A percentile compares a stretch with the other conserved stretches of the same genome.
phyloP scores from a whole-genome alignment of 2,113 vertebrate genomes.

The Myiozetetes cayanensis region DNA sequence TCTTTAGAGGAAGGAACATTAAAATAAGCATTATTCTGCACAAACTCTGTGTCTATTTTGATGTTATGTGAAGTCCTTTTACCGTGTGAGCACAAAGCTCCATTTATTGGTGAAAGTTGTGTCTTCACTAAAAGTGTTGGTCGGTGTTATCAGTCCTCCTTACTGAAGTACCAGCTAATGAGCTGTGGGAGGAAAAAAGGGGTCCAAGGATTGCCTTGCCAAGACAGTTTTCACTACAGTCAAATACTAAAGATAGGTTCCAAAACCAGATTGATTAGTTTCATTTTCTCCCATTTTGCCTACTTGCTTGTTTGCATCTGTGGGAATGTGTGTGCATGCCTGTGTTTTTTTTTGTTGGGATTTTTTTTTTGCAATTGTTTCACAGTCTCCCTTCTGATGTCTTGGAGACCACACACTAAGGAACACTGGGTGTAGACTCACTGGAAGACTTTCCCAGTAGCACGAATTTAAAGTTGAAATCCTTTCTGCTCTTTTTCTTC shows the following conservation, averaged over 20 bases:
- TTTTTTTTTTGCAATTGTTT: background rate
- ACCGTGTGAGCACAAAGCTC: background rate
- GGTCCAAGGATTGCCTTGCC: background rate
- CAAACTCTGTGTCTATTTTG: background rate
- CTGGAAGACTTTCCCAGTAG: background rate
- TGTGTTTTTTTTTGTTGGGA: background rate
- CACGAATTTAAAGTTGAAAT: background rate
- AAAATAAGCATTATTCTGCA: background rate
- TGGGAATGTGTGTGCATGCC: background rate
- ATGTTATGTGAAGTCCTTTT: background rate
- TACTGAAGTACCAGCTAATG: background rate
- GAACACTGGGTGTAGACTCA: background rate
- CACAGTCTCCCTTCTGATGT: background rate
- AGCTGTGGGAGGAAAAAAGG: background rate
- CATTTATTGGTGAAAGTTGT: background rate
- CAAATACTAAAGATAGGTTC: background rate
- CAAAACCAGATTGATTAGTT: background rate
- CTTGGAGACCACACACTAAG: slow-evolving; percentile 40
- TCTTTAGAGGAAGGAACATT: background rate
- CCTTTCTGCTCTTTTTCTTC: background rate
- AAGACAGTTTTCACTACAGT: background rate
- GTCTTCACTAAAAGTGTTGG: background rate
- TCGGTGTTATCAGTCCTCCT: rapidly evolving
- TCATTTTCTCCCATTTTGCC: background rate
- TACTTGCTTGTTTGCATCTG: background rate